A percentile compares a stretch with the other conserved stretches of the same genome.
Evolutionary conservation across 2,797 vertebrate genomes (phyloP).

Genomic region (Chaetophractus vellerosus): DNA sequence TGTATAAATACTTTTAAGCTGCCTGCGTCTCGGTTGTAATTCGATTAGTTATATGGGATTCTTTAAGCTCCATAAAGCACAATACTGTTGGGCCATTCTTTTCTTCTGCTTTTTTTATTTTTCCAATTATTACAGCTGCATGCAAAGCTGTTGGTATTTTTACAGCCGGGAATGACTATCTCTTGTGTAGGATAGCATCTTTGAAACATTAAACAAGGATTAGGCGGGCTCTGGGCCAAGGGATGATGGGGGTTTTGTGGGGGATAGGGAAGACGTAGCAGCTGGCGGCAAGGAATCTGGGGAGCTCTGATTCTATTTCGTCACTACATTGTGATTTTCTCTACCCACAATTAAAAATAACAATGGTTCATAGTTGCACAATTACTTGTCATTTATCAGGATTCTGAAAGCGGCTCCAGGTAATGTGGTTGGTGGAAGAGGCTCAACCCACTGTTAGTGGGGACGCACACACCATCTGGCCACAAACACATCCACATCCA

Average conservation of each 20-base stretch:
- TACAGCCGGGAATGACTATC: constrained; percentile 82
- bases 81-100: constrained; percentile 75
- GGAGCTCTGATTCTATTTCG: constrained; percentile 80
- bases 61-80: constrained; percentile 84
- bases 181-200: constrained; percentile 85
- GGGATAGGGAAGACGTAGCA: constrained; percentile 74
- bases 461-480: neutral
- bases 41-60: constrained; percentile 74
- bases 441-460: neutral
- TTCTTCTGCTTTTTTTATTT: constrained; percentile 75
- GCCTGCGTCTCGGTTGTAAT: constrained; percentile 78
- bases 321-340: constrained; percentile 85
- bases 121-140: constrained; percentile 84
- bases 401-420: constrained; percentile 70
- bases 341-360: constrained; percentile 82
- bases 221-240: constrained; percentile 87
- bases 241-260: constrained; percentile 65
- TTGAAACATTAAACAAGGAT: constrained; percentile 89
- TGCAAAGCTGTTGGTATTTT: constrained; percentile 85
- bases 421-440: constrained; percentile 53
- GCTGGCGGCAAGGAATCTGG: constrained; percentile 79
- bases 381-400: constrained; percentile 78
- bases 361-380: constrained; percentile 80
- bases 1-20: constrained; percentile 82
- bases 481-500: neutral